These are phyloP conservation scores for Hyaena hyaena DNA, from an alignment of 2,113 vertebrate species.

Conservation along the genomic window DNA sequence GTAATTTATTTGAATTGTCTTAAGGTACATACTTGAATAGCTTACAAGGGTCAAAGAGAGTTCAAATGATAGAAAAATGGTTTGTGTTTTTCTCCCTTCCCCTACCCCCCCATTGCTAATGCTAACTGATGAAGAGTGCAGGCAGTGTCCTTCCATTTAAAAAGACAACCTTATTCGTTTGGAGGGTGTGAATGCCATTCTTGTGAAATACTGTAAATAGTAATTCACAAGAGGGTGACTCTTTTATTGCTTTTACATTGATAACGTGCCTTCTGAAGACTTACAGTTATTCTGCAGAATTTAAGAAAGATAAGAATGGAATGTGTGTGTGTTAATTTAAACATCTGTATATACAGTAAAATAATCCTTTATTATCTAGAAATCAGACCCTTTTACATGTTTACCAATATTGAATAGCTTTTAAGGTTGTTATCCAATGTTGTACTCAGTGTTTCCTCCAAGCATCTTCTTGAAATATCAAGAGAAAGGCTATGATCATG, in stretches of 20 bases:
- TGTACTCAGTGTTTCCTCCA: background rate
- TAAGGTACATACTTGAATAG: constrained; percentile 53
- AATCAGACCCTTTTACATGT: background rate
- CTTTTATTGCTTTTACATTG: constrained; percentile 78
- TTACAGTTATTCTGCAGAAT: constrained; percentile 59
- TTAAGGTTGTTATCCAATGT: background rate
- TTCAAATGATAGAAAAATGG: constrained; percentile 82
- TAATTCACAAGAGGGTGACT: constrained; percentile 78
- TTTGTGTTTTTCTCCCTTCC: constrained; percentile 46
- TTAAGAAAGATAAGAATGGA: constrained; percentile 73
- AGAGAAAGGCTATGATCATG: accelerated
- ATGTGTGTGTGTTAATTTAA: constrained; percentile 47
- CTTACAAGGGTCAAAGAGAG: constrained; percentile 82
- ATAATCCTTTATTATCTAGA: constrained; percentile 40
- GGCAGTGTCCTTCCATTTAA: constrained; percentile 62
- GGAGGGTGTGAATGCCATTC: constrained; percentile 61
- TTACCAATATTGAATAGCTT: background rate
- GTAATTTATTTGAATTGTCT: constrained; percentile 75
- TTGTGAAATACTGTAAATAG: constrained; percentile 74
- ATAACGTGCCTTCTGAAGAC: constrained; percentile 71
- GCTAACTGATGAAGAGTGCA: constrained; percentile 77
- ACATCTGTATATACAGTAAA: constrained; percentile 36
- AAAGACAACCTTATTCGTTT: constrained; percentile 67
- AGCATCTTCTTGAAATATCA: background rate
- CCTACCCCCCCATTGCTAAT: constrained; percentile 45